Conservation (phyloP, 2,888 invertebrate genomes). For the Deilephila elpenor region DNA sequence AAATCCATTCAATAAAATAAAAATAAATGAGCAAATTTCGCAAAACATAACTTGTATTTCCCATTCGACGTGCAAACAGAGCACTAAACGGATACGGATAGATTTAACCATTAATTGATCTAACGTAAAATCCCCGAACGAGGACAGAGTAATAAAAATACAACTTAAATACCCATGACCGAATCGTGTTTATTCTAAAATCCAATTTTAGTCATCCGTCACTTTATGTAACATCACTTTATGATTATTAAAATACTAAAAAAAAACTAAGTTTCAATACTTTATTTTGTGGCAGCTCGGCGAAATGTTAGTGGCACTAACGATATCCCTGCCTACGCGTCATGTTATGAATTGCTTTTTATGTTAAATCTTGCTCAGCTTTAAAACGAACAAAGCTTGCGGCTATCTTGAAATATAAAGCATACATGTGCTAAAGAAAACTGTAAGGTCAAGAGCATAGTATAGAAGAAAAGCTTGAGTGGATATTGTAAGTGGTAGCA, state of each 20-base stretch:
- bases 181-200: not conserved
- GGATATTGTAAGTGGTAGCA: not conserved
- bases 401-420: not conserved
- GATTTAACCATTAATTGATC: not conserved
- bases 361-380: no score
- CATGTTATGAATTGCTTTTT: no score
- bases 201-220: not conserved
- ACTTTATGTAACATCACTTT: not conserved
- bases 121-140: not conserved
- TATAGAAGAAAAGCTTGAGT: slow-evolving; percentile 3
- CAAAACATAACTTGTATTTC: not conserved
- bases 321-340: no score
- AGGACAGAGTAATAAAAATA: slow-evolving; percentile 69
- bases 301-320: no score
- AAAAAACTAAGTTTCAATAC: no score
- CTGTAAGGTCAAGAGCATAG: not conserved
- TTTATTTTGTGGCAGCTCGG: no score
- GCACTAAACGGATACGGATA: not conserved
- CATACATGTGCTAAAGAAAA: not conserved
- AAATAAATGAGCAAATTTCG: not conserved
- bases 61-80: not conserved
- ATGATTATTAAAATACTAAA: not conserved
- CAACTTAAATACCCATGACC: slow-evolving; percentile 7
- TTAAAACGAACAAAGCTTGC: not conserved
- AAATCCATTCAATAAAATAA: not conserved